Evolutionary conservation across 2,797 vertebrate genomes (phyloP).

Genomic region (Dermochelys coriacea): DNA sequence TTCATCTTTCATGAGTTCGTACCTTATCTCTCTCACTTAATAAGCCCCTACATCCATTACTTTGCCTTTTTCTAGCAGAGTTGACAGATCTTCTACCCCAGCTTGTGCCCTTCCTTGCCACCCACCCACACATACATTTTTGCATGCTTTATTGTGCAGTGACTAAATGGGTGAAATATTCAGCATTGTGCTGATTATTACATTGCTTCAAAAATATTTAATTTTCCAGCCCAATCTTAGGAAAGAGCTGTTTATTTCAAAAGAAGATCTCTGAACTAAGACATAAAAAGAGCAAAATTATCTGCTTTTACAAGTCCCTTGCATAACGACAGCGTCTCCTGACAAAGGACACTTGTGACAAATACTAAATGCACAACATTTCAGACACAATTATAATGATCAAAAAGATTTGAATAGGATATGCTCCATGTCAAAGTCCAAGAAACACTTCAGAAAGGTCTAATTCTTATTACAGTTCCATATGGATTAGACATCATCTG

Average conservation of each 20-base stretch:
- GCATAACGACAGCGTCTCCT: neutral
- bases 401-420: neutral
- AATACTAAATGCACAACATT: neutral
- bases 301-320: neutral
- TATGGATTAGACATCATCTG: neutral
- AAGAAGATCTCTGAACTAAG: neutral
- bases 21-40: neutral
- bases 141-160: neutral
- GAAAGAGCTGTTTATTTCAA: neutral
- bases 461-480: neutral
- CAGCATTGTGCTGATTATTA: neutral
- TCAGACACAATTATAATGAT: neutral
- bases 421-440: neutral
- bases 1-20: neutral
- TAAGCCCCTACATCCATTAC: neutral
- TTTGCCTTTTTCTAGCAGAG: neutral
- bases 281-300: neutral
- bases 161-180: neutral
- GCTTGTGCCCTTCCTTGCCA: neutral
- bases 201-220: neutral
- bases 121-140: neutral
- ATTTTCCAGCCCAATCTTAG: neutral
- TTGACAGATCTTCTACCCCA: neutral
- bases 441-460: neutral
- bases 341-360: too few relatives aligned